A percentile compares a stretch with the other conserved stretches of the same genome.
Evolutionary conservation across 2,888 invertebrate genomes (phyloP).

Genomic region (Drosophila formosana): DNA sequence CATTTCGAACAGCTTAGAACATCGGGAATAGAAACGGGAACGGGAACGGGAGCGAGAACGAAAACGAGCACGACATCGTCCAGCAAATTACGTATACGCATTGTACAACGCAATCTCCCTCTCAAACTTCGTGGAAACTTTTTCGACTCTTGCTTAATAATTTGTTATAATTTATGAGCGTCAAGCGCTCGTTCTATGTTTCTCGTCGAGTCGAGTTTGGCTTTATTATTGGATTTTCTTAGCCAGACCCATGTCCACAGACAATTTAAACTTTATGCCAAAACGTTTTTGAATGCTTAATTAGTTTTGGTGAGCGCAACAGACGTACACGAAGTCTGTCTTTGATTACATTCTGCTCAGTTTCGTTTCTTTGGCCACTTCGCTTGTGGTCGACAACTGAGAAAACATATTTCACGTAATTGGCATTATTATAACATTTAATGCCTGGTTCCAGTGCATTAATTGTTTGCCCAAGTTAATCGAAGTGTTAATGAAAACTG

Average conservation of each 20-base stretch:
- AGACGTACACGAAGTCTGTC: conserved; percentile 30
- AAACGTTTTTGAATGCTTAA: conserved; percentile 80
- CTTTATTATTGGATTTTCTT: conserved; percentile 67
- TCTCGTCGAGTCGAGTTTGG: conserved; percentile 30
- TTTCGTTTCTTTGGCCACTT: conserved; percentile 49
- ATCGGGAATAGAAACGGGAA: neutral
- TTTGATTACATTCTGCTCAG: conserved; percentile 11
- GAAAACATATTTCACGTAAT: conserved; percentile 63
- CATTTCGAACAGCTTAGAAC: conserved; percentile 50
- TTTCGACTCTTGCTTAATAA: conserved; percentile 68
- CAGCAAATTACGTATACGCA: conserved; percentile 52
- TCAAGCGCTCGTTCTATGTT: conserved; percentile 33
- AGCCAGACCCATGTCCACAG: conserved; percentile 41
- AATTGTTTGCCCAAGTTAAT: conserved; percentile 12
- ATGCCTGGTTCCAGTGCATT: conserved; percentile 44
- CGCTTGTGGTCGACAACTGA: conserved; percentile 27
- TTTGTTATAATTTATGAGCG: conserved; percentile 72
- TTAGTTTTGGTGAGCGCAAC: conserved; percentile 62
- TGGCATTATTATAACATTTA: conserved; percentile 51
- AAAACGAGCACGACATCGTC: conserved; percentile 17
- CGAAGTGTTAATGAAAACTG: conserved; percentile 17
- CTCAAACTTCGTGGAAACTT: conserved; percentile 56
- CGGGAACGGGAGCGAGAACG: neutral
- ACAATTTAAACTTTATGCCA: conserved; percentile 71
- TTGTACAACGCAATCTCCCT: conserved; percentile 27